phyloP scores from a whole-genome alignment of 2,113 vertebrate genomes.

The Poeciliopsis turrubarensis region DNA sequence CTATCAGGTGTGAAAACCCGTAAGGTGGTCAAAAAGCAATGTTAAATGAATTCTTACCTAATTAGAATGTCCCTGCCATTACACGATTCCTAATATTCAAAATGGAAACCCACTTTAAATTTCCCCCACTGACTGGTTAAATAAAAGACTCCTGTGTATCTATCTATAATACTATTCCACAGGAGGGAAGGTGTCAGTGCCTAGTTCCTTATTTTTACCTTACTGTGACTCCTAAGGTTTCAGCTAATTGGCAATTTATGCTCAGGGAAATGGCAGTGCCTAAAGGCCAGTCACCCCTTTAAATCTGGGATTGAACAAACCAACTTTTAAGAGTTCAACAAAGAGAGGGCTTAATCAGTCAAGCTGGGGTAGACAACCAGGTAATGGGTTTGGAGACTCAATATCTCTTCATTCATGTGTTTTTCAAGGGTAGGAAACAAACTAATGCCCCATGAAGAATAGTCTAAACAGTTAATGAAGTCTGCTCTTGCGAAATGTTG shows the following conservation, averaged over 20 bases:
- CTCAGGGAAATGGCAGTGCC: constrained; percentile 63
- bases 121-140: constrained; percentile 14
- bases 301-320: constrained; percentile 60
- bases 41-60: too few species aligned
- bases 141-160: constrained; percentile 36
- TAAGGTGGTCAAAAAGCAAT: too few species aligned
- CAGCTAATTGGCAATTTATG: constrained; percentile 76
- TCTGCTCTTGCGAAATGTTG: background rate
- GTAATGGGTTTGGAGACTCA: constrained; percentile 56
- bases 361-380: constrained; percentile 39
- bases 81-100: constrained; percentile 11
- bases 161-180: constrained; percentile 36
- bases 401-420: constrained; percentile 15
- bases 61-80: background rate
- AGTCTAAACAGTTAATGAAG: constrained; percentile 31
- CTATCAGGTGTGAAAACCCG: too few species aligned
- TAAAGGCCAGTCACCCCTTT: constrained; percentile 63
- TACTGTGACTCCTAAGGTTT: constrained; percentile 59
- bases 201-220: constrained; percentile 65
- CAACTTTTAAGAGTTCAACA: constrained; percentile 16
- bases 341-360: constrained; percentile 53
- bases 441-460: constrained; percentile 40
- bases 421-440: constrained; percentile 28
- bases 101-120: constrained; percentile 19
- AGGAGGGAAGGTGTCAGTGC: constrained; percentile 69